Evolutionary conservation across 2,797 vertebrate genomes (phyloP).

Genomic region (Parauchenoglanis punctatus): DNA sequence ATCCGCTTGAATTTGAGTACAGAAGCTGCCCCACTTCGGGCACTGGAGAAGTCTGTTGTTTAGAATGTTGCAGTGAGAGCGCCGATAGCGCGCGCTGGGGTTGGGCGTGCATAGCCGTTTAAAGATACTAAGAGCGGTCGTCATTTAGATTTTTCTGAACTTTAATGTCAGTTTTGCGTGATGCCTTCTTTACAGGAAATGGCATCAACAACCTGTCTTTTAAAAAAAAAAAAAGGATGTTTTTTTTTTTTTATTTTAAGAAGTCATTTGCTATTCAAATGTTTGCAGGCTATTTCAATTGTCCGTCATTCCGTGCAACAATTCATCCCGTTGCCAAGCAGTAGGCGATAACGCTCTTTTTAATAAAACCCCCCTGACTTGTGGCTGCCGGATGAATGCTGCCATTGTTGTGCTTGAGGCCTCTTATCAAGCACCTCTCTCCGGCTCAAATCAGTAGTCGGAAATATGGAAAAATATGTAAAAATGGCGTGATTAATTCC

Average conservation of each 20-base stretch:
- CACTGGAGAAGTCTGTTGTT: conserved; percentile 34
- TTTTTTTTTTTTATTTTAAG: conserved; percentile 49
- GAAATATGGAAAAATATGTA: conserved; percentile 82
- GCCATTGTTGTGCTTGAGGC: conserved; percentile 71
- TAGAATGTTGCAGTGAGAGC: conserved; percentile 5
- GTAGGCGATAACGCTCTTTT: conserved; percentile 69
- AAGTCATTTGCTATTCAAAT: conserved; percentile 82
- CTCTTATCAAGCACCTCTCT: conserved; percentile 74
- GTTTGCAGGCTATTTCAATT: conserved; percentile 64
- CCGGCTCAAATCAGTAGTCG: conserved; percentile 72
- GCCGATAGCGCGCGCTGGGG: neutral
- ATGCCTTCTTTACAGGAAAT: conserved; percentile 39
- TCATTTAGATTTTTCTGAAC: neutral
- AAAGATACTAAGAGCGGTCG: neutral
- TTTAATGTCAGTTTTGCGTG: neutral
- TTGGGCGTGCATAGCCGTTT: neutral
- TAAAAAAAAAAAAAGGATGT: conserved; percentile 30
- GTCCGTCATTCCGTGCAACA: conserved; percentile 64
- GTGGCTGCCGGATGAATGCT: conserved; percentile 72
- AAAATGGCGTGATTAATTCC: conserved; percentile 73
- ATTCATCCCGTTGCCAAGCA: conserved; percentile 64
- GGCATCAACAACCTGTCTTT: conserved; percentile 52
- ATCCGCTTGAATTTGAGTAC: conserved; percentile 39
- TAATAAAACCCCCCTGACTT: conserved; percentile 77
- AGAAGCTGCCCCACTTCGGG: conserved; percentile 7